phyloP scores from a whole-genome alignment of 2,797 vertebrate genomes.

The Halcyon smyrnensis region DNA sequence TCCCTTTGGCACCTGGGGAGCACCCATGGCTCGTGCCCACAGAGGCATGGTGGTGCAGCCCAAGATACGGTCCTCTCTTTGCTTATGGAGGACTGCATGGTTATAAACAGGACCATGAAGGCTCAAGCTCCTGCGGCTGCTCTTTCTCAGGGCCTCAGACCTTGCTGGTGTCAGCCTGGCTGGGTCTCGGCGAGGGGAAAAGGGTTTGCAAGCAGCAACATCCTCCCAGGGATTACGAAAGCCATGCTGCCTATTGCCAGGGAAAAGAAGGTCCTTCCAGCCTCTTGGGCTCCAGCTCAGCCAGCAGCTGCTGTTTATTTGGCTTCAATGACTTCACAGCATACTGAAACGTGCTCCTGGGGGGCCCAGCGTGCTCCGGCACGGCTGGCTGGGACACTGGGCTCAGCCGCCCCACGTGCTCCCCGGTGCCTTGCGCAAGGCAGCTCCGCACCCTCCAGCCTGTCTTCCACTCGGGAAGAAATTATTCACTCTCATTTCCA shows the following conservation, averaged over 20 bases:
- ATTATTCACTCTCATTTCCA: not conserved
- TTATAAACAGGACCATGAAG: not conserved
- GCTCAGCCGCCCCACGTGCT: not conserved
- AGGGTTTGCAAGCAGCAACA: not conserved
- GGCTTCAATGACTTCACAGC: not conserved
- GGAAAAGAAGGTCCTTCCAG: not conserved
- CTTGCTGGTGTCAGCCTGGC: not conserved
- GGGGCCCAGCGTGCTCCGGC: not conserved
- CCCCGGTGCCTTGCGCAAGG: not conserved
- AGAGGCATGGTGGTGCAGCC: not conserved
- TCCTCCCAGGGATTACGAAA: not conserved
- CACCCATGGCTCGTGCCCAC: not conserved
- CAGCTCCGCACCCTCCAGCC: not conserved
- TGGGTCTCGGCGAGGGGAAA: fast-evolving
- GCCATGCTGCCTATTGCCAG: not conserved
- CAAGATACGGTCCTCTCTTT: fast-evolving
- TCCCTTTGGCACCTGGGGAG: not conserved
- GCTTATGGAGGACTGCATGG: fast-evolving
- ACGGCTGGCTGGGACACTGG: fast-evolving
- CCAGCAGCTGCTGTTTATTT: conserved; percentile 14
- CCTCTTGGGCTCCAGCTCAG: not conserved
- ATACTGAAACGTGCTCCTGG: not conserved
- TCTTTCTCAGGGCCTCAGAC: not conserved
- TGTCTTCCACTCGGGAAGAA: not conserved
- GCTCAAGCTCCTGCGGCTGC: not conserved